Base-by-base conservation (phyloP, 2,797 vertebrate species). In the Galagoides demidoff region DNA sequence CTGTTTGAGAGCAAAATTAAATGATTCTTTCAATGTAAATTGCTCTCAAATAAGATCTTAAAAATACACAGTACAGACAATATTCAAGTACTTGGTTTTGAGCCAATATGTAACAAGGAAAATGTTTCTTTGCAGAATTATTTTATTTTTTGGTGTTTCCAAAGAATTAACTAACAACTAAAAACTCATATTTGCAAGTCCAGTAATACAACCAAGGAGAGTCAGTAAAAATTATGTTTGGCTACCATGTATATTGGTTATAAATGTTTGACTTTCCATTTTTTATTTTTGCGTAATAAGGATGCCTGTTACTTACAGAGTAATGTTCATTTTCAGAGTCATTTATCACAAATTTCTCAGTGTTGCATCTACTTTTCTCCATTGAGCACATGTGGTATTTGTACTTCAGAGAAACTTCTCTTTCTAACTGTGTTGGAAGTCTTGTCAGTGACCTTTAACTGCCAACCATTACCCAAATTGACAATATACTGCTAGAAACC, bases 351-450 rank as follows among this genome's bases (percentile, higher is more conserved):
- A 16, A 16, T 57, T 43, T 91, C 43, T 77, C 59, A 70, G 49
- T 66, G 52, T 86, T 94, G 22, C n/a, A 61, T 92, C 63, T 82
- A 64, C 59, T 87, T 90, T 92, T 64, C 31, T 70, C 12, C 43
- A 73, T 88, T 89, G 89, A 70, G 57, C 85, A 94, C 66, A 83
- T 92, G 95, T 93, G 70, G 61, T 83, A 78, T 43, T 61, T 39
- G 34, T 89, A 82, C 63, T 89, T 94, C 37, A 68, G 39, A 92
- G 91, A 66, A 79, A 66, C 14, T 39, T 59, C 85, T 64, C 29
- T 91, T 95, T 89, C 52, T 34, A 95, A 63, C 49, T n/a, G 84
- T 17, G 78, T 55, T 76, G 20, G 92, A 97, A 93, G 89, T 88
- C 77, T 93, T 83, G 77, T 68, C 95, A 90, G 0, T 88, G 88